phyloP scores from a whole-genome alignment of 2,113 vertebrate genomes.

The Cromileptes altivelis region DNA sequence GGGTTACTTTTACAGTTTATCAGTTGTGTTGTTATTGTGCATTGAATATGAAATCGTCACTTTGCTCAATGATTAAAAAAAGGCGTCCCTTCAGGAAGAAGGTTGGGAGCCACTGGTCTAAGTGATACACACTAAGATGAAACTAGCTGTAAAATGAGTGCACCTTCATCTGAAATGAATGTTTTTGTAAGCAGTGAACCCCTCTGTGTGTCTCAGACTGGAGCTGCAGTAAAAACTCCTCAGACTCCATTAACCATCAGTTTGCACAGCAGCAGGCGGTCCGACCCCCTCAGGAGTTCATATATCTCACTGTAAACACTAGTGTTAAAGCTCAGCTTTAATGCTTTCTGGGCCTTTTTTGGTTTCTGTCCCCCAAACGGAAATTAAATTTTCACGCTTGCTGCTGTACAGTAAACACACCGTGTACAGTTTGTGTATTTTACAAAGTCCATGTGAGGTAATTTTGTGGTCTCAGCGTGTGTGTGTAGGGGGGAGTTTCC shows the following conservation, averaged over 20 bases:
- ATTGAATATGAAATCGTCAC: too few relatives aligned
- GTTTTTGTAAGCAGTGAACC: constrained; percentile 1
- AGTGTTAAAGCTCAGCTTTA: constrained; percentile 34
- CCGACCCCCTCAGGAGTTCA: constrained; percentile 30
- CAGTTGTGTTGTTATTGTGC: too few relatives aligned
- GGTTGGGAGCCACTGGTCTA: not conserved
- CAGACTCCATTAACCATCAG: constrained; percentile 29
- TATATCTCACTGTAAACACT: constrained; percentile 33
- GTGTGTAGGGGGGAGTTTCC: not conserved
- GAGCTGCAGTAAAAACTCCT: constrained; percentile 22
- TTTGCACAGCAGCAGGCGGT: constrained; percentile 27
- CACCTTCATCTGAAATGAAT: not conserved
- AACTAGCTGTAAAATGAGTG: not conserved
- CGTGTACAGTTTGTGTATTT: constrained; percentile 38
- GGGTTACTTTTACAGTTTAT: too few relatives aligned
- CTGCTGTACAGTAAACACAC: constrained; percentile 47
- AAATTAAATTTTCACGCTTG: constrained; percentile 62
- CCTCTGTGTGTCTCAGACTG: not conserved
- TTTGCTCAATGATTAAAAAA: too few relatives aligned
- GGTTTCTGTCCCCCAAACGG: constrained; percentile 21
- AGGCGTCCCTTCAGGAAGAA: too few relatives aligned
- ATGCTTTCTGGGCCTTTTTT: not conserved
- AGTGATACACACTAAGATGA: too few relatives aligned
- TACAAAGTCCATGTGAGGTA: constrained; percentile 36
- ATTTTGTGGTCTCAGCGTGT: constrained; percentile 20